Evolutionary conservation across 2,113 vertebrate genomes (phyloP).

Genomic region (Siphamia tubifer): DNA sequence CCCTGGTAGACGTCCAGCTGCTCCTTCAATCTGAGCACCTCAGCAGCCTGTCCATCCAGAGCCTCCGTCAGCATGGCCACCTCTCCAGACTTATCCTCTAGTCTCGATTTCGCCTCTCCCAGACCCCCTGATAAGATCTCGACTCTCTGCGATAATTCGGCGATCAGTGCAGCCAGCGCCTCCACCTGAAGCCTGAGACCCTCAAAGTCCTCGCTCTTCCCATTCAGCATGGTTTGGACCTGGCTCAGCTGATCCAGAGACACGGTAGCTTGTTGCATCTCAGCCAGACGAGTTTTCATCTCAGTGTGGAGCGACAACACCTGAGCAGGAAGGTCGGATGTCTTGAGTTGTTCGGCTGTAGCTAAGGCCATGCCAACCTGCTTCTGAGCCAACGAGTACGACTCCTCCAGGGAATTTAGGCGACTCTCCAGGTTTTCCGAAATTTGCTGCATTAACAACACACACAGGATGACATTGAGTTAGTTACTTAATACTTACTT

Average conservation of each 20-base stretch:
- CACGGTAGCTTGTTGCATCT: slow-evolving; percentile 65
- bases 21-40: slow-evolving; percentile 53
- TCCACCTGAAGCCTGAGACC: slow-evolving; percentile 44
- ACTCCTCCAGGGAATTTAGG: slow-evolving; percentile 68
- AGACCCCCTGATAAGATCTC: slow-evolving; percentile 37
- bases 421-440: slow-evolving; percentile 65
- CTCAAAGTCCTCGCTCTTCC: slow-evolving; percentile 52
- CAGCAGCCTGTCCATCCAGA: slow-evolving; percentile 48
- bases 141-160: slow-evolving; percentile 46
- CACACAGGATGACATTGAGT: too few relatives aligned
- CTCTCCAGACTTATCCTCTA: slow-evolving; percentile 32
- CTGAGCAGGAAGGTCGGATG: slow-evolving; percentile 73
- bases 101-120: slow-evolving; percentile 24
- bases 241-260: slow-evolving; percentile 64
- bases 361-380: slow-evolving; percentile 71
- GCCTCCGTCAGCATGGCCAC: slow-evolving; percentile 15
- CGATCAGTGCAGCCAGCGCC: slow-evolving; percentile 25
- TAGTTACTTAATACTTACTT: too few relatives aligned
- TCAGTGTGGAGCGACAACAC: slow-evolving; percentile 73
- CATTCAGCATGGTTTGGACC: slow-evolving; percentile 38
- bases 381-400: slow-evolving; percentile 61
- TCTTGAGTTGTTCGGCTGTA: slow-evolving; percentile 69
- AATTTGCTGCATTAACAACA: slow-evolving; percentile 48
- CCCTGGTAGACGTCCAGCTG: slow-evolving; percentile 40
- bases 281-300: slow-evolving; percentile 68